phyloP scores from a whole-genome alignment of 2,113 vertebrate species.

The Hippocampus comes region DNA sequence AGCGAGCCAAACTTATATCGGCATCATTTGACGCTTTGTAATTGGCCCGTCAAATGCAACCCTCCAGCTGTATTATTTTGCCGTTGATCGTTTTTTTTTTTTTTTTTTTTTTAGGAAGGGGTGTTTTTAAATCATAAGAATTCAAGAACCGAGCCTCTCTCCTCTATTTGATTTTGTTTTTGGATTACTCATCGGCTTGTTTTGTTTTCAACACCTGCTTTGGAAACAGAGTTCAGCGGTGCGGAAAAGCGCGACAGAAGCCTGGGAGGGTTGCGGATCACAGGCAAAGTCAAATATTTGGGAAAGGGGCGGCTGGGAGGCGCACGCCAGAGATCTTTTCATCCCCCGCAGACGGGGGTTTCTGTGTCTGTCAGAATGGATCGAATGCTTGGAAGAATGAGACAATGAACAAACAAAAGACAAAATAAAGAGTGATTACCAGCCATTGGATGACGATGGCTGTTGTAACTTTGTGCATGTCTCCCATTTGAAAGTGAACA shows the following conservation, averaged over 20 bases:
- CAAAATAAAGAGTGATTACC: constrained; percentile 46
- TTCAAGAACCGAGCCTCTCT: background rate
- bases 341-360: constrained; percentile 53
- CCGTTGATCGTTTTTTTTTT: background rate
- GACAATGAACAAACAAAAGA: constrained; percentile 43
- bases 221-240: constrained; percentile 65
- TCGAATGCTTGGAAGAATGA: constrained; percentile 56
- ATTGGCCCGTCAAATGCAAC: constrained; percentile 3
- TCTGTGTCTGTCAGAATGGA: constrained; percentile 66
- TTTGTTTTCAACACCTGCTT: constrained; percentile 66
- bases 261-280: constrained; percentile 65
- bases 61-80: background rate
- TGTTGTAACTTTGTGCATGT: background rate
- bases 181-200: constrained; percentile 34
- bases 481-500: background rate
- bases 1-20: constrained; percentile 41
- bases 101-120: no score
- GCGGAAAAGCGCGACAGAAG: constrained; percentile 66
- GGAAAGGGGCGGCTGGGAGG: constrained; percentile 48
- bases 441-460: background rate
- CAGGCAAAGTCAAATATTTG: constrained; percentile 72
- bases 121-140: background rate
- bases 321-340: constrained; percentile 58
- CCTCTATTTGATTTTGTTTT: constrained; percentile 14
- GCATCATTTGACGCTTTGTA: constrained; percentile 32